Base-by-base conservation (phyloP, 30 jellyfish, hydroid and myxozoan genomes). In the Aurelia sp. region DNA sequence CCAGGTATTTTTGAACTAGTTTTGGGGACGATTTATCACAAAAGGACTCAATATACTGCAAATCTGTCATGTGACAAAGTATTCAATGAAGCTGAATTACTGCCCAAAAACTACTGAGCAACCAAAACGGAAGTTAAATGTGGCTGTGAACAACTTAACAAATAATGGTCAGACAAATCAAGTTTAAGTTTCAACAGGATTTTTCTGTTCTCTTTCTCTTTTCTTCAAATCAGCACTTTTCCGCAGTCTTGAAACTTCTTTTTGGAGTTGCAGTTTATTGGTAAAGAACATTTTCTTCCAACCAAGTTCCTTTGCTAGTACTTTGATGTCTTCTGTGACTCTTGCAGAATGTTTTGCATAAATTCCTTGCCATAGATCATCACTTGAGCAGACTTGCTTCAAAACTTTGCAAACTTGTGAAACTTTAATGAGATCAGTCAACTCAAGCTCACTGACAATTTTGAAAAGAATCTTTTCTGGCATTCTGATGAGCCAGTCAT, bases 261-360 rank as follows among this genome's bases (percentile, higher is more conserved):
- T 91, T 62, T 91, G 98, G 77, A 91, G 86, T 58, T 91, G 98
- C 44, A 91, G 74, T 75, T 80, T 91, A 73, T 86, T 79, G 9
- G 98, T 91, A 76, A 91, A 91, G 66, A 91, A 86, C 78, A 83
- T 52, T 71, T 86, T 91, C 77, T 71, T 91, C 98, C 98, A 91
- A 6, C 98, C 98, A 41, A 79, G 44, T 47, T 91, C 96, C 20
- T 37, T 72, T 4, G 92, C 96, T 61, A 91, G 63, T 50, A 72
- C 59, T 62, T 68, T 74, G 21, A 81, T 76, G 44, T 91, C 96
- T 9, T 73, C 91, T 1, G 88, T 65, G 15, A 86, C 84, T 12
- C 64, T 44, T 23, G 87, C 80, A 48, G 85, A 75, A 57, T 85
- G 74, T 44, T 71, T 81, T 8, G 81, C 63, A 70, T 78, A 91